Evolutionary conservation across 2,888 invertebrate genomes (phyloP).

Genomic region (Heliconius cydno): DNA sequence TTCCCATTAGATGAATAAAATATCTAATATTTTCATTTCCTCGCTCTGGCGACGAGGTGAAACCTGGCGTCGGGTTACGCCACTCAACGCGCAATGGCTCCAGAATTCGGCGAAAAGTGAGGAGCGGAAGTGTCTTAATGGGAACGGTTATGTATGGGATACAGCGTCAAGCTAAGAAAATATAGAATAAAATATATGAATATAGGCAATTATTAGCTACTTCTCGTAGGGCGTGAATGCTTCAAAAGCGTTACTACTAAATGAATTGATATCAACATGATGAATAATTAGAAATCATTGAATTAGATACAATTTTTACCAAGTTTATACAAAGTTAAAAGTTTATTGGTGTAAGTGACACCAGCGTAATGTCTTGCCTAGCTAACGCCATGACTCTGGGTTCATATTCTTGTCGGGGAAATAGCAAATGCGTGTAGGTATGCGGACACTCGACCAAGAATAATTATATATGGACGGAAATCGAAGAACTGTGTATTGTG

Average conservation of each 20-base stretch:
- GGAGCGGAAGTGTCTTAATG: too few relatives aligned
- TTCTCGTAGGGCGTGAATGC: not conserved
- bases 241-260: not conserved
- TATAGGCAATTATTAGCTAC: not conserved
- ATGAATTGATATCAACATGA: not conserved
- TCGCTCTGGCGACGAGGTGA: too few relatives aligned
- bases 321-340: not conserved
- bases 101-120: too few relatives aligned
- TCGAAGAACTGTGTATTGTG: not conserved
- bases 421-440: not conserved
- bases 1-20: too few relatives aligned
- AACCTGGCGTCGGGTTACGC: too few relatives aligned
- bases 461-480: not conserved
- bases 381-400: not conserved
- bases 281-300: not conserved
- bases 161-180: too few relatives aligned
- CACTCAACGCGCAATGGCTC: too few relatives aligned
- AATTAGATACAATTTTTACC: not conserved
- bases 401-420: not conserved
- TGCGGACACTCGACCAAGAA: not conserved
- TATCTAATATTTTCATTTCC: too few relatives aligned
- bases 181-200: not conserved
- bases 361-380: not conserved
- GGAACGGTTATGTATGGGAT: too few relatives aligned
- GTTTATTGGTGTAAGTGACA: not conserved